phyloP scores from a whole-genome alignment of 2,888 invertebrate genomes.

The Glomeris marginata region DNA sequence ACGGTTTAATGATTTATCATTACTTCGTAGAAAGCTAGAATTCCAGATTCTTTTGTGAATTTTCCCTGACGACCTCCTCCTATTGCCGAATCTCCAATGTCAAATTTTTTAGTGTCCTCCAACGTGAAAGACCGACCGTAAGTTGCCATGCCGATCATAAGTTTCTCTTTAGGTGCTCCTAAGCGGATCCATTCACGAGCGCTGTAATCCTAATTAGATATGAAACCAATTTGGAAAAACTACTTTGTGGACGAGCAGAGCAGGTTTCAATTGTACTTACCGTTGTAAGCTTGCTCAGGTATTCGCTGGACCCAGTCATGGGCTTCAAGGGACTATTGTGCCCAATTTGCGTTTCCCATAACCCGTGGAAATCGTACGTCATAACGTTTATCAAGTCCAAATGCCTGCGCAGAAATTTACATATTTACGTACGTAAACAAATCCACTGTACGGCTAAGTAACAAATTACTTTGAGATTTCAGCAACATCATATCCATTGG shows the following conservation, averaged over 20 bases:
- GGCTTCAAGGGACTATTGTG: slow-evolving; percentile 85
- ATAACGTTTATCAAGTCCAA: slow-evolving; percentile 86
- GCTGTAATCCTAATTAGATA: slow-evolving; percentile 52
- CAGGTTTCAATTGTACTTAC: slow-evolving; percentile 38
- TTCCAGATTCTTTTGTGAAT: slow-evolving; percentile 84
- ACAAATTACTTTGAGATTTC: slow-evolving; percentile 68
- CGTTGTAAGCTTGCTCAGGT: slow-evolving; percentile 84
- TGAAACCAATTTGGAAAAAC: not conserved
- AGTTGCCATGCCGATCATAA: slow-evolving; percentile 88
- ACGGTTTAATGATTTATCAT: slow-evolving; percentile 5
- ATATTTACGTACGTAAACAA: not conserved
- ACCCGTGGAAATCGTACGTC: slow-evolving; percentile 92
- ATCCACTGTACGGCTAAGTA: not conserved
- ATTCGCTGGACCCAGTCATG: slow-evolving; percentile 71
- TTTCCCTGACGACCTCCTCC: slow-evolving; percentile 73
- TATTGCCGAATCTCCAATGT: slow-evolving; percentile 79
- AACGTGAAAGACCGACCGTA: slow-evolving; percentile 84
- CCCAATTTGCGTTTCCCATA: slow-evolving; percentile 84
- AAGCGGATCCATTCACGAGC: slow-evolving; percentile 85
- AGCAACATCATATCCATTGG: slow-evolving; percentile 83
- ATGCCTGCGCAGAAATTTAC: slow-evolving; percentile 17
- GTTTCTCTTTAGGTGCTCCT: slow-evolving; percentile 82
- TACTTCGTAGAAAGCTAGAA: slow-evolving; percentile 85
- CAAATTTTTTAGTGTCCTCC: slow-evolving; percentile 70
- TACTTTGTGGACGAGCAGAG: slow-evolving; percentile 2